Conservation (phyloP, 2,888 invertebrate genomes). For the Noctua comes region DNA sequence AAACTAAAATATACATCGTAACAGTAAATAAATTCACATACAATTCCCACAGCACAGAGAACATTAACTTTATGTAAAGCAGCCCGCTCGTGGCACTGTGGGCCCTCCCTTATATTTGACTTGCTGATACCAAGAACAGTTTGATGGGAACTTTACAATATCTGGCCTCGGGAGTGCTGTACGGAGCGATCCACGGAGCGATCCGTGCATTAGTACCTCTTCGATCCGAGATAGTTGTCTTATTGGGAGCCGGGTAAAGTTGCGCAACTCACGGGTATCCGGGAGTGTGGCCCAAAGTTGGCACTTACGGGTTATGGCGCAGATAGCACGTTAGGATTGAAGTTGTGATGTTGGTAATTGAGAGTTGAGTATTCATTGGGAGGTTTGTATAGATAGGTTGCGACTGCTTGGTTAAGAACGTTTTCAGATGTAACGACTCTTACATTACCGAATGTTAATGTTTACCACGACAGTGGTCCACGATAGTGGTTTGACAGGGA, state of each 20-base stretch:
- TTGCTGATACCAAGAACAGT: constrained; percentile 74
- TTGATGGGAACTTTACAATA: constrained; percentile 74
- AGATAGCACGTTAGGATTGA: constrained; percentile 39
- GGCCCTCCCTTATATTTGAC: constrained; percentile 67
- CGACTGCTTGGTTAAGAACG: constrained; percentile 21
- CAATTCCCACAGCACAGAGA: constrained; percentile 34
- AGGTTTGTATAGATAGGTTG: constrained; percentile 11
- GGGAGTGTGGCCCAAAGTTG: constrained; percentile 34
- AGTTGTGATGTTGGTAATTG: constrained; percentile 41
- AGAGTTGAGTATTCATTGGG: constrained; percentile 34
- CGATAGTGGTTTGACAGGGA: background rate
- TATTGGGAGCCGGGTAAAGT: constrained; percentile 53
- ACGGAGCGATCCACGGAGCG: constrained; percentile 49
- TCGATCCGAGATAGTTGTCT: constrained; percentile 59
- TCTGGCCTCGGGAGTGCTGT: constrained; percentile 67
- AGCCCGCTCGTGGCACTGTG: constrained; percentile 27
- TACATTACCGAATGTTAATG: background rate
- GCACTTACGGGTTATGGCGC: constrained; percentile 18
- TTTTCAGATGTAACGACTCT: background rate
- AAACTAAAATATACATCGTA: background rate
- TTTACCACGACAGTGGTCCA: background rate
- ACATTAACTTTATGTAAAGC: constrained; percentile 48
- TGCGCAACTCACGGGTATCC: constrained; percentile 36
- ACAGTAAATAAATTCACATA: constrained; percentile 22
- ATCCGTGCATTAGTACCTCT: constrained; percentile 61